Evolutionary conservation across 2,797 vertebrate genomes (phyloP), one percentile per base, ranked within the genome.

Genomic region (Crenichthys baileyi): DNA sequence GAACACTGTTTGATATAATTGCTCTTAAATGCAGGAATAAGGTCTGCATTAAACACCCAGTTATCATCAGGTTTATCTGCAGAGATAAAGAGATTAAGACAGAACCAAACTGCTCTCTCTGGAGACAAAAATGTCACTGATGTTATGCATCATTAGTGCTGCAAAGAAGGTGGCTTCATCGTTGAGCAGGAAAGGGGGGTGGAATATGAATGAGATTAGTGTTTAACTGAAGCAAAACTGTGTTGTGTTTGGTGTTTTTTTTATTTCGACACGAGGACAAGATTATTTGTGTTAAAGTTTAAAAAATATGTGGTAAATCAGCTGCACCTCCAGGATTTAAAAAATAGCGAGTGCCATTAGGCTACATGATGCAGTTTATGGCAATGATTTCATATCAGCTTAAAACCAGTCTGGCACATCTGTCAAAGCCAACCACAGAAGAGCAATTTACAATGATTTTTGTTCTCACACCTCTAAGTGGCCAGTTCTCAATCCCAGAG

Each of bases 381-480:
- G 7, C 0, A 8, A 68, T 72, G 16, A 39, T 82, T 61, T 83
- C 75, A 71, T 67, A 79, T 83, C 81, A 88, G 70, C 84, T 80
- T 84, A 73, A 87, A 87, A 83, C 84, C 4, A 1, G 78, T 78
- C 79, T 12, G 67, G 63, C 84, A 87, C 87, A 90, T 89, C 87
- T 92, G 89, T 74, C 79, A 79, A 70, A 83, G 76, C 20, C 65
- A 31, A 50, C 70, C 26, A 79, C 76, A 8, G 65, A 79, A 75
- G 80, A 88, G 83, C 84, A 84, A 89, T 91, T 88, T 88, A 79
- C 76, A 22, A 90, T 86, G 82, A 82, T 67, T 85, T 80, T 84
- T 84, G 84, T 90, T 87, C 85, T 84, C 86, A 76, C 84, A 81
- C 77, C 11, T 88, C 88, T 91, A 84, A 92, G 89, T 87, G 91